Evolutionary conservation across 2,113 vertebrate species (phyloP), one percentile per base, ranked within the genome.

Genomic region (Sceloporus tristichus): DNA sequence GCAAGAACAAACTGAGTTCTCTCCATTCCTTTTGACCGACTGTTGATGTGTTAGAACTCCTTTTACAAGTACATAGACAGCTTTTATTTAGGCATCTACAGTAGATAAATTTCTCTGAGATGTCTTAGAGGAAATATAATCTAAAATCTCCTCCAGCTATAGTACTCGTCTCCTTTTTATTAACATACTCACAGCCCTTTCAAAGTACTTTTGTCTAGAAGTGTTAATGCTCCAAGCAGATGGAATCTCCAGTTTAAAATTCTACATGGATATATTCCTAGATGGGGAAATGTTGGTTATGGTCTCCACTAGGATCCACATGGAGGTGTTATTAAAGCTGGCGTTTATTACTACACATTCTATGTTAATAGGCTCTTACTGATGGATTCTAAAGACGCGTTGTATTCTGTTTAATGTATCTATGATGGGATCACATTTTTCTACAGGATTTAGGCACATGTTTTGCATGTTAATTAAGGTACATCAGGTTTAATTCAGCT

Each of bases 361-460:
- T 86, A 5, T 86, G 78, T 90, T 94, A 92, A 91, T 75, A 75
- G 18, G 79, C 25, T 93, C 91, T 94, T 93, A 89, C 75, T 91
- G 82, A 25, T 87, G 79, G 59, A 91, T 89, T 91, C 84, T 87
- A 84, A 88, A 21, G 80, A 0, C 86, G 2, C 8, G 71, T 56
- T 19, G 88, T 71, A 65, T 86, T 86, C 71, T 9, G n/a, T 84
- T 56, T 82, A 77, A 86, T 77, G 78, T 42, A 40, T 42, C 40
- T 88, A n/a, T 77, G 87, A 68, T 27, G n/a, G 42, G 8, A 84
- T 77, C 14, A 38, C 23, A 14, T 66, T 84, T 62, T 34, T 80
- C 25, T n/a, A 10, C 86, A 38, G 6, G 34, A 27, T 90, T 89
- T 90, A 85, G 82, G 9, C 68, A 84, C 11, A 79, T 89, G 42